Percentiles rank a stretch among this genome's conserved stretches.
Conservation (phyloP, 2,797 vertebrate species). For the Fratercula arctica region DNA sequence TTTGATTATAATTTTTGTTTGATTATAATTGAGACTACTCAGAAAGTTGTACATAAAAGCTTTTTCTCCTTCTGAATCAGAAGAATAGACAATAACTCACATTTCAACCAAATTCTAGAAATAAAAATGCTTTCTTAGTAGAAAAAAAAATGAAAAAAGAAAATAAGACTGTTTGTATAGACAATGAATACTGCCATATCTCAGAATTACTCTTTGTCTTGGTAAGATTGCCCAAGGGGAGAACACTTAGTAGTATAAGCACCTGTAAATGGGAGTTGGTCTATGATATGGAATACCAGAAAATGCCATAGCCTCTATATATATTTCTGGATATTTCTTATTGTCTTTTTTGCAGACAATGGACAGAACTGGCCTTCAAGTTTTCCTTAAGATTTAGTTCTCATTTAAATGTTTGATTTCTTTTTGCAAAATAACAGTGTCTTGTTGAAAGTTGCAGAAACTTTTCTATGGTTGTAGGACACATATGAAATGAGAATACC, state of each 20-base stretch:
- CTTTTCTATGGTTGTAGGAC: background rate
- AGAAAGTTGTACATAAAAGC: conserved; percentile 2
- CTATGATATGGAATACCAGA: background rate
- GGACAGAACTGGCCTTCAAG: background rate
- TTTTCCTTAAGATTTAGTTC: background rate
- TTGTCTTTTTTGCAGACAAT: background rate
- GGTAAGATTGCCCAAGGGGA: background rate
- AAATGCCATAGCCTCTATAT: background rate
- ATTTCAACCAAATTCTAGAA: background rate
- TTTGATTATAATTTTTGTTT: conserved; percentile 67
- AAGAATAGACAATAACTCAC: conserved; percentile 16
- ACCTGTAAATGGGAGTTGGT: background rate
- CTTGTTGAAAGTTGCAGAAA: background rate
- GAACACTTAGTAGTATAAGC: background rate
- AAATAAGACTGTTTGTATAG: background rate
- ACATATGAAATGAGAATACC: background rate
- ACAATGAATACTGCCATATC: background rate
- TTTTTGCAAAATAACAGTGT: background rate
- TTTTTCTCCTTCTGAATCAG: background rate
- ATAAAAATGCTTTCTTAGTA: background rate
- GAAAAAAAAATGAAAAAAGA: background rate
- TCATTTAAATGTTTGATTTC: background rate
- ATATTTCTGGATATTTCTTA: background rate
- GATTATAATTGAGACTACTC: conserved; percentile 51
- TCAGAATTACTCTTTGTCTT: background rate